phyloP scores from a whole-genome alignment of 2,113 vertebrate genomes.

The Delphinapterus leucas region DNA sequence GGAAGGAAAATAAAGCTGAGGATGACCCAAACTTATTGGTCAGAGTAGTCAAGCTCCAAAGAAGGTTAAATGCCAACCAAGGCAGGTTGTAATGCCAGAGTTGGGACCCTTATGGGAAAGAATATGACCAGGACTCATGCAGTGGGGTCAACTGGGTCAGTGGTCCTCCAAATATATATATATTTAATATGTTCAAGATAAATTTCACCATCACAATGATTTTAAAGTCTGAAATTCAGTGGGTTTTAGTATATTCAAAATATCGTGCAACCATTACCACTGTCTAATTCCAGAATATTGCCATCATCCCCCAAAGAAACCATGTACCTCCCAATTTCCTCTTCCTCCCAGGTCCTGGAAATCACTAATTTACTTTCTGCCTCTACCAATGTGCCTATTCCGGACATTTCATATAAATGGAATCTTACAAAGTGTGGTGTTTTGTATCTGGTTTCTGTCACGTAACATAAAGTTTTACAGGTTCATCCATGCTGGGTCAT shows the following conservation, averaged over 20 bases:
- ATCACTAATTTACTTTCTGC: not conserved
- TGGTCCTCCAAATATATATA: not conserved
- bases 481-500: not conserved
- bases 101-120: no score
- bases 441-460: not conserved
- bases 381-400: not conserved
- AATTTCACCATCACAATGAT: not conserved
- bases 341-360: not conserved
- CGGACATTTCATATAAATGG: not conserved
- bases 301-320: not conserved
- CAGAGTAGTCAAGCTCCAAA: not conserved
- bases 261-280: not conserved
- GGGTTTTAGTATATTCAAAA: not conserved
- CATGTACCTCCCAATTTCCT: not conserved
- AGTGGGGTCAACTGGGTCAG: not conserved
- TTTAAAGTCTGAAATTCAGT: not conserved
- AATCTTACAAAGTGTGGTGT: not conserved
- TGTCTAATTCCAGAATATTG: not conserved
- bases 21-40: not conserved
- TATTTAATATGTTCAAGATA: not conserved
- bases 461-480: not conserved
- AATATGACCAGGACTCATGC: not conserved
- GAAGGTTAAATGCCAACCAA: not conserved
- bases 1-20: not conserved
- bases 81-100: not conserved